Evolutionary conservation across 1,140 invertebrate genomes (phyloP), one percentile per base, ranked within the genome.

Genomic region (Hycleus phaleratus): DNA sequence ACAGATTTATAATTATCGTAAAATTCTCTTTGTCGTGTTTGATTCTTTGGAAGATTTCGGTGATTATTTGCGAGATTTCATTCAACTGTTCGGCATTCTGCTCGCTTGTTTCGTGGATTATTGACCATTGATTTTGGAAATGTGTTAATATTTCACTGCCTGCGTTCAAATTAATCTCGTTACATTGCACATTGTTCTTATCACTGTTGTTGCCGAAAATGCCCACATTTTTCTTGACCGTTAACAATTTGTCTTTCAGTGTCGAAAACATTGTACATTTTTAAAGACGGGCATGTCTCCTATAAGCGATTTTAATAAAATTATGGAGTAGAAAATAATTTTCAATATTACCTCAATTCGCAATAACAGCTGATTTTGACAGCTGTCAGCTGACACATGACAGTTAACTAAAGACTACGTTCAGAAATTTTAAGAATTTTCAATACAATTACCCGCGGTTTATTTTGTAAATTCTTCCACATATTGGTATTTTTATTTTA

Each of bases 71-170:
- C 71, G 85, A 83, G 2, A 81, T 77, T 70, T 77, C 71, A 67
- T 80, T 76, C 12, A 81, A 81, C 63, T 77, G 77, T 56, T 73
- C 72, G 2, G 82, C 80, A 74, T 85, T 86, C 54, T 81, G 75
- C 67, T 86, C 82, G 40, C 81, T 79, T 10, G 81, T 68, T 50
- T 79, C 71, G 60, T 86, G 84, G 11, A 87, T 59, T 58, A 83
- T 79, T 60, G 77, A 78, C 85, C 85, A 88, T 48, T 81, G 74
- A 38, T 78, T 70, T 67, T 86, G 83, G 71, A 82, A 87, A 61
- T 81, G 79, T 58, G 79, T 74, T 24, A 85, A 69, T 49, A 84
- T 62, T 60, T 81, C 78, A 6, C 78, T 75, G 2, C 82, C 83
- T 32, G 81, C 80, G 70, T 82, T 73, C 48, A 77, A 76, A 71